Base-by-base conservation (phyloP, 2,888 invertebrate species). In the Caenorhabditis zanzibari region DNA sequence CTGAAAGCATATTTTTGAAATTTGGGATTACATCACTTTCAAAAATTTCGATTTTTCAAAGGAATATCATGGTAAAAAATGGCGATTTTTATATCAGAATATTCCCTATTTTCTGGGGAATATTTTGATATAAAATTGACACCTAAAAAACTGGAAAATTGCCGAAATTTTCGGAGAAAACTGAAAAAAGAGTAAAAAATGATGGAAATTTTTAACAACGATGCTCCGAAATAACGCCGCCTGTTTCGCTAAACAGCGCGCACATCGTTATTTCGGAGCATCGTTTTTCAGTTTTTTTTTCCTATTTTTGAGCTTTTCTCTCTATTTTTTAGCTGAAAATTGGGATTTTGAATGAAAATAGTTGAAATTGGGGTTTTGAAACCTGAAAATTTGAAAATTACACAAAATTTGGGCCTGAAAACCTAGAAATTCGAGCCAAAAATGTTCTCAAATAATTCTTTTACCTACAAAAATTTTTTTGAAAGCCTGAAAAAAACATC, bases 161-260 rank as follows among this genome's bases (percentile, higher is more conserved):
- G 0, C n/a, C 32, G 44, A 72, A 69, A n/a, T 5, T 28, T 44
- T 28, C n/a, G n/a, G 19, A 14, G 32, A 32, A 69, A 59, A 35
- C 12, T 26, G 12, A 52, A 77, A 63, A 61, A 52, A 14, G 2
- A 12, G 24, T 47, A 64, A 71, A 71, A 64, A 71, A 44, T 44
- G 32, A n/a, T 16, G 38, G 19, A 59, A 61, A 52, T 41, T 66
- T 6, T 14, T 47, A n/a, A 7, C 58, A 69, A 79, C 79, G 79
- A 79, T n/a, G 41, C 79, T 79, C 79, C 79, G 64, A 71, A 71
- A 71, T 71, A 28, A 63, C 79, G 71, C 71, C 44, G 68, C 63
- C 79, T 47, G 56, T 49, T n/a, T 1, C 56, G 41, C 47, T 79
- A 79, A 79, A 79, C 71, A 64, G n/a, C 35, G 44, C 52, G 71